A percentile compares a stretch with the other conserved stretches of the same genome.
These are phyloP conservation scores for Tinea pellionella DNA, from an alignment of 2,888 invertebrate species.

Conservation along the genomic window DNA sequence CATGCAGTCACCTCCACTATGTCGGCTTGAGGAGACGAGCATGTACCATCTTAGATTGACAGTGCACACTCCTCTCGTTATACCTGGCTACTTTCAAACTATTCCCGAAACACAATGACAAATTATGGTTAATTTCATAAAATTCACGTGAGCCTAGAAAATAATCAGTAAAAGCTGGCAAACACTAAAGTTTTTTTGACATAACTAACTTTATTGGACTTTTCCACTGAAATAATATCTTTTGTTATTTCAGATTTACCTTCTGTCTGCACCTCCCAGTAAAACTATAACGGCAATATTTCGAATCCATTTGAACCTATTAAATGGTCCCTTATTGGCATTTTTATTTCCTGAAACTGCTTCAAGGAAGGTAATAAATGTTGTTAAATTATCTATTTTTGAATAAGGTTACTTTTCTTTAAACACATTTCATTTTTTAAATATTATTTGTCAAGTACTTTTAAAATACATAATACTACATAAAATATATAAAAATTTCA, in stretches of 20 bases:
- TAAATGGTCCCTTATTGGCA: slow-evolving; percentile 94
- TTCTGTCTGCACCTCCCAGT: slow-evolving; percentile 88
- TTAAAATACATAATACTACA: too few relatives aligned
- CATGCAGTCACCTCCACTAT: too few relatives aligned
- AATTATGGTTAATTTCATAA: too few relatives aligned
- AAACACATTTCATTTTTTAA: slow-evolving; percentile 13
- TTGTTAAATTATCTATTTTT: neutral
- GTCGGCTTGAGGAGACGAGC: too few relatives aligned
- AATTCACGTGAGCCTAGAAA: too few relatives aligned
- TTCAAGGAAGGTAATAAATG: slow-evolving; percentile 81
- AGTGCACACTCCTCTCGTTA: too few relatives aligned
- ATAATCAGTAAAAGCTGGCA: too few relatives aligned
- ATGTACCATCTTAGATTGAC: too few relatives aligned
- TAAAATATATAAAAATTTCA: too few relatives aligned
- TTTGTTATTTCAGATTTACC: slow-evolving; percentile 82
- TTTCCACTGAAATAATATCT: neutral
- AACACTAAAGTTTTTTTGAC: slow-evolving; percentile 14
- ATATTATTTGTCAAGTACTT: too few relatives aligned
- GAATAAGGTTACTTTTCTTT: neutral
- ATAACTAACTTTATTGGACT: slow-evolving; percentile 14
- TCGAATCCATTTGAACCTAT: slow-evolving; percentile 90
- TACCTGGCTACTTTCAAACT: too few relatives aligned
- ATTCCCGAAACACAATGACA: too few relatives aligned
- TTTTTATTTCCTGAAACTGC: slow-evolving; percentile 95
- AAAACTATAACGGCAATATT: slow-evolving; percentile 84